These are phyloP conservation scores for Gallinago paraguaiae DNA, from an alignment of 2,113 vertebrate species.

Conservation along the genomic window DNA sequence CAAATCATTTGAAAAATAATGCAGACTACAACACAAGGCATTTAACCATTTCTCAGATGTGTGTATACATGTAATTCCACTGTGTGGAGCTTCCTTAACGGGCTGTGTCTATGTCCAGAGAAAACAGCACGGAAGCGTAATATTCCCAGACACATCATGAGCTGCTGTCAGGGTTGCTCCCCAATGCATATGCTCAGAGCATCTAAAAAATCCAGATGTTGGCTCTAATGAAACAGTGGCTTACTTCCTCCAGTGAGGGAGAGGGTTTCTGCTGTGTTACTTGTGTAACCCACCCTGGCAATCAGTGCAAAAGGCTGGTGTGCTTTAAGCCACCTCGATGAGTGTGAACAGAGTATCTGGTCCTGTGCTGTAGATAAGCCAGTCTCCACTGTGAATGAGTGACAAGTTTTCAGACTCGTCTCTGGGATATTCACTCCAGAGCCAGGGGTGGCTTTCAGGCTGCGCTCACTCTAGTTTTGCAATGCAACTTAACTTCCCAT, in stretches of 20 bases:
- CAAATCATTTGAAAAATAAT: not conserved
- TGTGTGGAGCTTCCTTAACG: fast-evolving
- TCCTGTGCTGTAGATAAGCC: no score
- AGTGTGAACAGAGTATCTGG: not conserved
- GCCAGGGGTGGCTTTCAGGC: fast-evolving
- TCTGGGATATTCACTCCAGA: not conserved
- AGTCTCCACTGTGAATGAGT: no score
- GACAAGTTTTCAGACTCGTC: not conserved
- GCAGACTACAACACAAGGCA: not conserved
- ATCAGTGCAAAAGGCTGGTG: fast-evolving
- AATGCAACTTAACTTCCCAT: not conserved
- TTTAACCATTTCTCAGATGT: not conserved
- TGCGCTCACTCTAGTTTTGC: not conserved
- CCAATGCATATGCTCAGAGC: not conserved
- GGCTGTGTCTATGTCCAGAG: not conserved
- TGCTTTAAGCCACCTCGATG: not conserved
- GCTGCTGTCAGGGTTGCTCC: not conserved
- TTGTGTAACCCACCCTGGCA: not conserved
- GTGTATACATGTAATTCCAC: not conserved
- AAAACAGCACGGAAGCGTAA: not conserved
- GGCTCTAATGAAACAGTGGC: not conserved
- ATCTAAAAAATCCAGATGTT: not conserved
- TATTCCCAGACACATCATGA: not conserved
- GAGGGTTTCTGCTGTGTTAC: not conserved
- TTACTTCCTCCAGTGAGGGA: not conserved